A percentile compares a stretch with the other conserved stretches of the same genome.
These are phyloP conservation scores for Drosophila kanapiae DNA, from an alignment of 1,140 invertebrate genomes.

Conservation along the genomic window DNA sequence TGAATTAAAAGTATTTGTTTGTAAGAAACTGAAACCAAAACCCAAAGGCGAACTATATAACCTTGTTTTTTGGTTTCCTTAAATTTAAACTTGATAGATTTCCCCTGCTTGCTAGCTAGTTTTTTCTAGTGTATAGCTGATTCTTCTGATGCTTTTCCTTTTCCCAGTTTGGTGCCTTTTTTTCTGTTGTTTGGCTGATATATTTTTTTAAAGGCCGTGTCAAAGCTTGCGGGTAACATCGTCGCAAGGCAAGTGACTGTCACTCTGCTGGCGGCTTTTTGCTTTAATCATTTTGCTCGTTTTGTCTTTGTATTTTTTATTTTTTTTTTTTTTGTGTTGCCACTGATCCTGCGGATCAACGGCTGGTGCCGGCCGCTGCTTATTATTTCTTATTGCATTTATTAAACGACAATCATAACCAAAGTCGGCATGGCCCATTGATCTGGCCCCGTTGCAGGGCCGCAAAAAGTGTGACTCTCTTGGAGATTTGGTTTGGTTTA, in stretches of 20 bases:
- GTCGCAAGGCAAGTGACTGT: slow-evolving; percentile 62
- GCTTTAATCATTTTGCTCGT: slow-evolving; percentile 80
- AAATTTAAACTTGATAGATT: neutral
- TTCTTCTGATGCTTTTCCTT: slow-evolving; percentile 26
- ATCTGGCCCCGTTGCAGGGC: slow-evolving; percentile 43
- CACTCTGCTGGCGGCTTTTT: slow-evolving; percentile 70
- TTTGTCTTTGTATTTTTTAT: slow-evolving; percentile 16
- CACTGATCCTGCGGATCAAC: slow-evolving; percentile 70
- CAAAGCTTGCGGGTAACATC: slow-evolving; percentile 60
- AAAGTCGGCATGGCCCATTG: slow-evolving; percentile 71
- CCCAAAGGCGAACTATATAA: too few relatives aligned
- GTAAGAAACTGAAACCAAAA: too few relatives aligned
- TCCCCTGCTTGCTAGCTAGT: neutral
- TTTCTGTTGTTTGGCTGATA: slow-evolving; percentile 22
- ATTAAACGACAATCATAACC: slow-evolving; percentile 85
- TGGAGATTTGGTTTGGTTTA: slow-evolving; percentile 81
- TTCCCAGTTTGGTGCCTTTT: slow-evolving; percentile 30
- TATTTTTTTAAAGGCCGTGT: slow-evolving; percentile 47
- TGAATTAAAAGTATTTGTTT: neutral
- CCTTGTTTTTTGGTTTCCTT: too few relatives aligned
- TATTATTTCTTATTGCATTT: slow-evolving; percentile 85
- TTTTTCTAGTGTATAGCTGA: slow-evolving; percentile 25
- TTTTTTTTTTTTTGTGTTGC: slow-evolving; percentile 28
- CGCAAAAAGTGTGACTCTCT: slow-evolving; percentile 81
- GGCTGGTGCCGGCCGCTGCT: slow-evolving; percentile 52